Percentiles rank a stretch among this genome's conserved stretches.
Evolutionary conservation across 2,797 vertebrate species (phyloP).

Genomic region (Malurus splendens): DNA sequence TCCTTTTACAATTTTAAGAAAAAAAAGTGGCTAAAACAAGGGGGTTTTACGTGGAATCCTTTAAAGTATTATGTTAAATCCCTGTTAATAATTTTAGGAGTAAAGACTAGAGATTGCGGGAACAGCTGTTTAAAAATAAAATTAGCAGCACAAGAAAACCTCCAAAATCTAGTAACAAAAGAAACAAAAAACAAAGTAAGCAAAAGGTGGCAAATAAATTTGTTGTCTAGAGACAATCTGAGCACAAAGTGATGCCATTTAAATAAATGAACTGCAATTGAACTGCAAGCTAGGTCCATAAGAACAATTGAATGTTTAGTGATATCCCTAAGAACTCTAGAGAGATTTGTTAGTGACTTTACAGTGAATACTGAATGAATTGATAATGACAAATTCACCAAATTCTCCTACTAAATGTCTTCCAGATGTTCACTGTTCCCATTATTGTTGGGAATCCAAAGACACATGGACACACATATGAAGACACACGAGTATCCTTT

Average conservation of each 20-base stretch:
- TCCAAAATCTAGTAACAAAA: background rate
- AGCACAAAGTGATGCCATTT: background rate
- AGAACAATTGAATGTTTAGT: background rate
- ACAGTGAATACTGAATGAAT: background rate
- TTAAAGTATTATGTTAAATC: background rate
- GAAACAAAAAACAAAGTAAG: background rate
- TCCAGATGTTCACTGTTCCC: background rate
- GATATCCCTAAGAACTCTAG: background rate
- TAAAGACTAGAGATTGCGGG: background rate
- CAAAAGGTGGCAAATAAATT: background rate
- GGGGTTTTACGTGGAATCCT: background rate
- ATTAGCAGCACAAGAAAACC: background rate
- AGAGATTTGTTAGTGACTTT: conserved; percentile 2
- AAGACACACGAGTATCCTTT: background rate
- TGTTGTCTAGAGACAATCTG: background rate
- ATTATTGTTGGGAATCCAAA: background rate
- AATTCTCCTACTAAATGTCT: background rate
- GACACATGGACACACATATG: background rate
- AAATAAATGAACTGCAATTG: background rate
- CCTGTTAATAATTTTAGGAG: background rate
- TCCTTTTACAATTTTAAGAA: background rate
- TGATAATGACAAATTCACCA: background rate
- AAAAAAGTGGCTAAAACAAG: conserved; percentile 1
- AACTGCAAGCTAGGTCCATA: background rate
- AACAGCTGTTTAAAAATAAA: background rate